A percentile compares a stretch with the other conserved stretches of the same genome.
These are phyloP conservation scores for Echiichthys vipera DNA, from an alignment of 2,797 vertebrate species.

Conservation along the genomic window DNA sequence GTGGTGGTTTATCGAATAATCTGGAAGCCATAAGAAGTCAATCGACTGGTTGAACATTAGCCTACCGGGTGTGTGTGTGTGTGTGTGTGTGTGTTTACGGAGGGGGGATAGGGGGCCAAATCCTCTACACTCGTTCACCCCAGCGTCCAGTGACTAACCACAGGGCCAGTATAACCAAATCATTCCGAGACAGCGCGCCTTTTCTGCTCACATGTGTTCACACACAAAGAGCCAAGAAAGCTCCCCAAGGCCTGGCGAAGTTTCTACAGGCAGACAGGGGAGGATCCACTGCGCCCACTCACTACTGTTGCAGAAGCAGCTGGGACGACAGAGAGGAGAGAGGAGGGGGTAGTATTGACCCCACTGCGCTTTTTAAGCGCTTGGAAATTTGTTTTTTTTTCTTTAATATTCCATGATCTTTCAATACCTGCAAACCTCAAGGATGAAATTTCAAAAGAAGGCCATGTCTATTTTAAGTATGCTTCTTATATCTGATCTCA, in stretches of 20 bases:
- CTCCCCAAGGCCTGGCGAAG: slow-evolving; percentile 54
- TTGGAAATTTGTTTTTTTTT: slow-evolving; percentile 47
- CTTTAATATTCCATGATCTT: not conserved
- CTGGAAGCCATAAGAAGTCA: slow-evolving; percentile 60
- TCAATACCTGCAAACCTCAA: not conserved
- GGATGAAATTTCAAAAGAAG: not conserved
- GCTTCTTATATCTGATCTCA: not conserved
- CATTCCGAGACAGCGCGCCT: slow-evolving; percentile 80
- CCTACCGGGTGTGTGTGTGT: slow-evolving; percentile 29
- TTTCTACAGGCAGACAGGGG: slow-evolving; percentile 52
- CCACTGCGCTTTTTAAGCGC: slow-evolving; percentile 39
- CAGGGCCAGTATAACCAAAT: slow-evolving; percentile 66
- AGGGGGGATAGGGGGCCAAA: not conserved
- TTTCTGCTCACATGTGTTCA: slow-evolving; percentile 72
- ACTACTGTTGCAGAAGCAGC: slow-evolving; percentile 66
- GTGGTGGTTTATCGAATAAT: slow-evolving; percentile 68
- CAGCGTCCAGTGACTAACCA: slow-evolving; percentile 38
- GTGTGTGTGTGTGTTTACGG: slow-evolving; percentile 25
- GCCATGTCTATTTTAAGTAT: not conserved
- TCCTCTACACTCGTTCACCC: slow-evolving; percentile 31
- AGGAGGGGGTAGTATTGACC: slow-evolving; percentile 48
- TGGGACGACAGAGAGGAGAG: slow-evolving; percentile 41
- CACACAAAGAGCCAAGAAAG: slow-evolving; percentile 73
- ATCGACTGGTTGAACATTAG: slow-evolving; percentile 56
- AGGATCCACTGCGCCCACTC: slow-evolving; percentile 70